These are phyloP conservation scores for Bambusicola thoracicus DNA, from an alignment of 2,113 vertebrate species.

Conservation along the genomic window DNA sequence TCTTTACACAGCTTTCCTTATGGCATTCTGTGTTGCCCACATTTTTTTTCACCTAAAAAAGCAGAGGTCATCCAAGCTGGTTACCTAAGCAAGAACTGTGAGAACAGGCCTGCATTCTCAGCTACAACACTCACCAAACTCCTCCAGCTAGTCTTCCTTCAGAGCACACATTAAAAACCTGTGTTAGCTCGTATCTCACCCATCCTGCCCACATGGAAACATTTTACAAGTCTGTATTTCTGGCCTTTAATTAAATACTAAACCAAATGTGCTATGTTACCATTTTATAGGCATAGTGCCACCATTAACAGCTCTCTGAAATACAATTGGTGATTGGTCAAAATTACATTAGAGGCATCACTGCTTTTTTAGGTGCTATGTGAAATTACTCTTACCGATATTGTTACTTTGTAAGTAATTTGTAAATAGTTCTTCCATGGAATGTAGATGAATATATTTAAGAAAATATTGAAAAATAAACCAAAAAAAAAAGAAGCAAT, in stretches of 20 bases:
- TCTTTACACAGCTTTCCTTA: background rate
- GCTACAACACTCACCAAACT: background rate
- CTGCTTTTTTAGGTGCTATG: background rate
- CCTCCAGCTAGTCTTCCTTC: background rate
- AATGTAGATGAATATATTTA: constrained; percentile 51
- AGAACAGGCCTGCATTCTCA: background rate
- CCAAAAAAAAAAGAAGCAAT: background rate
- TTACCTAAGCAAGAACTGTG: background rate
- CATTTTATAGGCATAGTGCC: background rate
- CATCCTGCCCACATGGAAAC: background rate
- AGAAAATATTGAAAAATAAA: constrained; percentile 45
- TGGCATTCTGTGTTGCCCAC: background rate
- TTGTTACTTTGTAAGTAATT: background rate
- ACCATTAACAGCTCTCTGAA: background rate
- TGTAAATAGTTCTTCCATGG: constrained; percentile 49
- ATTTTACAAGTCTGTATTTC: constrained; percentile 17
- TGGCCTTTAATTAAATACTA: background rate
- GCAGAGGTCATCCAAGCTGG: background rate
- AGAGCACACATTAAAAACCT: background rate
- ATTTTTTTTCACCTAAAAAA: background rate
- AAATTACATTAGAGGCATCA: no score
- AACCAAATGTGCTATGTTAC: constrained; percentile 14
- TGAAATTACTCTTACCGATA: constrained; percentile 9
- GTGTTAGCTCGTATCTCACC: background rate
- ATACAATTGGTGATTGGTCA: no score